Evolutionary conservation across 2,113 vertebrate species (phyloP).

Genomic region (Myrmecobius fasciatus): DNA sequence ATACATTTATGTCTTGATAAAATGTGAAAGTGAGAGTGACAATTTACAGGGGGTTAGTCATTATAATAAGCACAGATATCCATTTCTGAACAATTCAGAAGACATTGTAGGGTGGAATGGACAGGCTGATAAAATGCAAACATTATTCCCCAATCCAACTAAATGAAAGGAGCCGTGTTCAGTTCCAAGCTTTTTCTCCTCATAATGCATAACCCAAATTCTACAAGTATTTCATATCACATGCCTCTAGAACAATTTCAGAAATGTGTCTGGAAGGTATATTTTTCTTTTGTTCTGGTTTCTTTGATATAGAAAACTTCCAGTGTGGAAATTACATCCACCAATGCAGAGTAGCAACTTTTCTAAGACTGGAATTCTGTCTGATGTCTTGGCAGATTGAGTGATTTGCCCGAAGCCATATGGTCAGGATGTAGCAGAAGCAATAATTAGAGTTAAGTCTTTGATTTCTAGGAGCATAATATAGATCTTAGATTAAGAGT

Average conservation of each 20-base stretch:
- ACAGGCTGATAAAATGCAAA: neutral
- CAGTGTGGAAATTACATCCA: neutral
- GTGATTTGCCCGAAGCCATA: neutral
- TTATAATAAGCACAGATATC: neutral
- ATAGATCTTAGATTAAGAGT: neutral
- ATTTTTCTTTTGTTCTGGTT: neutral
- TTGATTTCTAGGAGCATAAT: neutral
- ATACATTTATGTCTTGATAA: neutral
- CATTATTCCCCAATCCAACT: neutral
- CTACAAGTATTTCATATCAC: neutral
- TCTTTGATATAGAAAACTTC: neutral
- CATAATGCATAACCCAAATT: neutral
- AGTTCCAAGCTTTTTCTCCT: constrained; percentile 18
- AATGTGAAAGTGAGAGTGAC: neutral
- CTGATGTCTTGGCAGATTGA: neutral
- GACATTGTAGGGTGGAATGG: neutral
- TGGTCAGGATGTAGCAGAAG: neutral
- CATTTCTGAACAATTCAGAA: constrained; percentile 23
- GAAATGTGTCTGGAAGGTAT: neutral
- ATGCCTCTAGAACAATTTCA: neutral
- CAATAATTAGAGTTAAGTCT: neutral
- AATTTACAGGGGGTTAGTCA: neutral
- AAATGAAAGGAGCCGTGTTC: neutral
- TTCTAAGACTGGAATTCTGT: neutral
- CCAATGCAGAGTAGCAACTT: neutral